Conservation (phyloP, 1,140 invertebrate genomes). For the Plectrocnemia conspersa region DNA sequence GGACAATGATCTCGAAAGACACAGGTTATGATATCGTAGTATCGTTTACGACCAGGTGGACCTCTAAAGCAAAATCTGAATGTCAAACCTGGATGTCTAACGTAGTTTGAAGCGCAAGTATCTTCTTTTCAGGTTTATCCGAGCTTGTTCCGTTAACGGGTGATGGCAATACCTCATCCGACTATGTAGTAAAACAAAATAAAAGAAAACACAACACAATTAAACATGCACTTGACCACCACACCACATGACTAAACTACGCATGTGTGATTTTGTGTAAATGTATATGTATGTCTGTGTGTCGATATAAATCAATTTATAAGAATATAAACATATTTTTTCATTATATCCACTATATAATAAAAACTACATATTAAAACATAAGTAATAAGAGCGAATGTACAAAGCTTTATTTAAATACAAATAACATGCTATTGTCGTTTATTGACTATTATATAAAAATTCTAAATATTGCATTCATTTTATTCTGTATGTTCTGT, state of each 20-base stretch:
- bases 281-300: not conserved
- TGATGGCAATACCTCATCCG: slow-evolving; percentile 38
- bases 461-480: not conserved
- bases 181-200: slow-evolving; percentile 41
- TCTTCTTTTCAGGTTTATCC: slow-evolving; percentile 40
- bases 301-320: not conserved
- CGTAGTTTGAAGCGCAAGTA: slow-evolving; percentile 76
- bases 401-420: too few relatives aligned
- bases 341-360: too few relatives aligned
- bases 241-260: slow-evolving; percentile 23
- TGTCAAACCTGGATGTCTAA: slow-evolving; percentile 83
- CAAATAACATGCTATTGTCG: too few relatives aligned
- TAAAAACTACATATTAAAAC: too few relatives aligned
- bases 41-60: too few relatives aligned
- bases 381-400: too few relatives aligned
- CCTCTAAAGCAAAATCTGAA: slow-evolving; percentile 14
- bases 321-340: too few relatives aligned
- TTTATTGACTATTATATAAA: too few relatives aligned
- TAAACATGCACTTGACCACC: slow-evolving; percentile 26
- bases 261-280: too few relatives aligned
- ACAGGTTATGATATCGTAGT: slow-evolving; percentile 5
- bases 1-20: not conserved
- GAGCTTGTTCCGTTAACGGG: slow-evolving; percentile 29
- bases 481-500: too few relatives aligned
- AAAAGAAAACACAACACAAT: slow-evolving; percentile 31